Base-by-base conservation (phyloP, 2,113 vertebrate species). In the Phalacrocorax brasilianus region DNA sequence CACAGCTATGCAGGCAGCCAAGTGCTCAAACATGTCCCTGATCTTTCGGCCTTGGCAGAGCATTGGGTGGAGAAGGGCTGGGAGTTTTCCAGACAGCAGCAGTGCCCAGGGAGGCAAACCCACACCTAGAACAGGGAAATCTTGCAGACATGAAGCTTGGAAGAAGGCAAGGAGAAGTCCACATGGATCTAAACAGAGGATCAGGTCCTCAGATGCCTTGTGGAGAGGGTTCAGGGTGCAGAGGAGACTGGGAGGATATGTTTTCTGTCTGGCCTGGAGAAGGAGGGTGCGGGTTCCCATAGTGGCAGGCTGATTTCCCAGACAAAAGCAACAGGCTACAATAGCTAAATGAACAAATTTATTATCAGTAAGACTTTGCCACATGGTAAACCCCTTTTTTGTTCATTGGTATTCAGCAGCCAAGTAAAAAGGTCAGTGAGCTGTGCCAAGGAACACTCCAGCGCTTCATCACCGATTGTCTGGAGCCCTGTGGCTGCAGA, bases 401-500 rank as follows among this genome's bases (percentile, higher is more conserved):
- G 21, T 9, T 40, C 9, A 0, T 20, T 19, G 61, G 16, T 58
- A 32, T 33, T 59, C 71, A 14, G 18, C 30, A 24, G 33, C 19
- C 58, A 38, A 71, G 40, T 32, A 18, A 42, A 38, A 58, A 87
- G 55, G 66, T 65, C 76, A 22, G 9, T 14, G 18, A 0, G 3
- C 7, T 71, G 27, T 71, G 62, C 50, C 45, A 61, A 65, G 49
- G 30, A 63, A 35, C n/a, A 30, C 49, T 70, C 40, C 24, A 42
- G 65, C 1, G 6, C n/a, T 86, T 78, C 72, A 15, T 22, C 3
- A 0, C 22, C 26, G 24, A 14, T n/a, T 2, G 0, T 71, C 44
- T 33, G n/a, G 53, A 68, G 30, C 49, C 63, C 72, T 58, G 65
- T 42, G 68, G 24, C 44, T 71, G 56, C 55, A 47, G 16, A 44